Base-by-base conservation (phyloP, 2,797 vertebrate genomes). In the Eulemur albifrons region DNA sequence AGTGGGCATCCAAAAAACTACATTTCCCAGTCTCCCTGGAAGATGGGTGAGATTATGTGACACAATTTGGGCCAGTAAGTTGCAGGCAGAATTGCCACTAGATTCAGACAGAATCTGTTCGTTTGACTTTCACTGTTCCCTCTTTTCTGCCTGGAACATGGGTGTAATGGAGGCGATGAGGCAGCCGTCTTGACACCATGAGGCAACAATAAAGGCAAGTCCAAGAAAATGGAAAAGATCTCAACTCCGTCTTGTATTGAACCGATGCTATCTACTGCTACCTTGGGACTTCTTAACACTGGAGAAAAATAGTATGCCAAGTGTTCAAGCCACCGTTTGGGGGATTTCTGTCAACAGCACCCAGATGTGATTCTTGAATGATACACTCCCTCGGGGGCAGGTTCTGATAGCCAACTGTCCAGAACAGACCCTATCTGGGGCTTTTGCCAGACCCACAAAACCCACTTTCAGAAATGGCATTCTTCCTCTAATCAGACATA, bases 321-420 rank as follows among this genome's bases (percentile, higher is more conserved):
- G 35, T 18, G 40, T 48, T 7, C 21, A 45, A 61, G 32, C 32
- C 65, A 13, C 61, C 4, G 14, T 23, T 21, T 11, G 32, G 27
- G 52, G 3, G n/a, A 30, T 40, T 73, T 84, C 94, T 61, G 27
- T 27, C 8, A 67, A 52, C 6, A 50, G 45, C 48, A 67, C 30
- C 14, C 45, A 25, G 3, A 65, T 9, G 50, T 9, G 11, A 30
- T 81, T n/a, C 40, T n/a, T 35, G 6, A 48, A 77, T 18, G 48
- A 52, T 21, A 48, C 2, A 25, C 5, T 27, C 38, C 25, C 1
- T 23, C 5, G 3, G 18, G 21, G 4, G 32, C 12, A 1, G 50
- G 17, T 30, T 35, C 83, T 48, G 10, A 1, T 0, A 11, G 54
- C 25, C 30, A 13, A 3, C 5, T 15, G 15, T 65, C 43, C 50